Evolutionary conservation across 2,797 vertebrate genomes (phyloP), one percentile per base, ranked within the genome.

Genomic region (Megaceryle alcyon): DNA sequence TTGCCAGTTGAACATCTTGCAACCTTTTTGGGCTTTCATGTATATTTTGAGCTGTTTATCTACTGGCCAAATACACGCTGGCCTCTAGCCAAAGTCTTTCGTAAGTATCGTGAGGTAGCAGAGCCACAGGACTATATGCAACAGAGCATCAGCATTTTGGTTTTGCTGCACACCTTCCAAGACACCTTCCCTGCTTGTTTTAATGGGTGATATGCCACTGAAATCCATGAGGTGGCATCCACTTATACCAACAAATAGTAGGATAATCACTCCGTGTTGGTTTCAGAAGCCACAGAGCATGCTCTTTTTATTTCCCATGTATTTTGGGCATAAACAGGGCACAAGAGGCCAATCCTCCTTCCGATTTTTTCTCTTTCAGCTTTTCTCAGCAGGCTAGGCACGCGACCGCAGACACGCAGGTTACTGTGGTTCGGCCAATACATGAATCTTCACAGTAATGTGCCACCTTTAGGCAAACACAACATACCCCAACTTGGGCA

Each of bases 191-290:
- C 95, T 54, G 61, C 64, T 51, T 37, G 78, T 70, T 93, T 77
- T 51, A 61, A 46, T 3, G 2, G 59, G 78, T 76, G 80, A 84
- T 44, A 86, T 35, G 48, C 51, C 70, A 64, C 73, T 59, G 37
- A 93, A 83, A 87, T 69, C 92, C 89, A 91, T 89, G 89, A 92
- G 41, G 73, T 76, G 85, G 59, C 85, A 96, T 72, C 65, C 46
- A 81, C 18, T 88, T 78, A 41, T 29, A 81, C 33, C 46, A 28
- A 51, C 37, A 57, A 39, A 39, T 0, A 83, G 15, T 8, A 14
- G 33, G 22, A 31, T 80, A 94, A 92, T 76, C 86, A 92, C 46
- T 68, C 88, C 41, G 48, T 53, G 80, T 7, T 46, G 31, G 89
- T 75, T 95, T 92, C 89, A 41, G 72, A 73, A 96, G 86, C 85